Evolutionary conservation across 1,140 invertebrate genomes (phyloP).

Genomic region (Capitella teleta): DNA sequence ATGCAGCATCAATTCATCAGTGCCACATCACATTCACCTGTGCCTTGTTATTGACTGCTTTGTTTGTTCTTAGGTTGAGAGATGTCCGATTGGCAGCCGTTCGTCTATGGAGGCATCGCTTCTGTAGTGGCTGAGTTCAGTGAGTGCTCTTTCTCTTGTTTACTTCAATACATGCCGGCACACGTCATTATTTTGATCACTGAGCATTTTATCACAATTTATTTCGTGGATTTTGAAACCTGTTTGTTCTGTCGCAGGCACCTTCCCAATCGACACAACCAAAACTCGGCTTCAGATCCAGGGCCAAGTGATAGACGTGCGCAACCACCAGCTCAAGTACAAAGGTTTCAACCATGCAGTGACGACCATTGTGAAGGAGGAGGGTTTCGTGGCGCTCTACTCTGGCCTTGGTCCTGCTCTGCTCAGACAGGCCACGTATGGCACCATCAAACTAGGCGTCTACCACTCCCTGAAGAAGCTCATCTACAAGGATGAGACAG

Average conservation of each 20-base stretch:
- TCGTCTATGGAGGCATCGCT: conserved; percentile 83
- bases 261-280: conserved; percentile 39
- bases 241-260: conserved; percentile 21
- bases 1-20: no score
- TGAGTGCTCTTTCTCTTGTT: conserved; percentile 43
- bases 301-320: conserved; percentile 50
- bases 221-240: neutral
- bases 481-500: conserved; percentile 20
- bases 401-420: conserved; percentile 82
- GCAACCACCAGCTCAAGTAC: conserved; percentile 66
- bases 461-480: conserved; percentile 78
- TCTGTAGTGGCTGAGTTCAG: conserved; percentile 87
- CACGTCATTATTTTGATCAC: neutral
- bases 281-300: conserved; percentile 40
- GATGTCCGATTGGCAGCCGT: conserved; percentile 65
- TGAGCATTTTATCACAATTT: neutral
- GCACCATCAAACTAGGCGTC: conserved; percentile 91
- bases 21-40: no score
- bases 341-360: conserved; percentile 85
- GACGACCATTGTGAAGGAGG: conserved; percentile 65
- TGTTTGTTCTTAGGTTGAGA: conserved; percentile 3
- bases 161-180: no score
- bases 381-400: conserved; percentile 67
- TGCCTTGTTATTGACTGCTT: no score
- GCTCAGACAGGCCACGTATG: conserved; percentile 83